phyloP scores from a whole-genome alignment of 92 coral and sea anemone genomes.

The Porites cylindrica region DNA sequence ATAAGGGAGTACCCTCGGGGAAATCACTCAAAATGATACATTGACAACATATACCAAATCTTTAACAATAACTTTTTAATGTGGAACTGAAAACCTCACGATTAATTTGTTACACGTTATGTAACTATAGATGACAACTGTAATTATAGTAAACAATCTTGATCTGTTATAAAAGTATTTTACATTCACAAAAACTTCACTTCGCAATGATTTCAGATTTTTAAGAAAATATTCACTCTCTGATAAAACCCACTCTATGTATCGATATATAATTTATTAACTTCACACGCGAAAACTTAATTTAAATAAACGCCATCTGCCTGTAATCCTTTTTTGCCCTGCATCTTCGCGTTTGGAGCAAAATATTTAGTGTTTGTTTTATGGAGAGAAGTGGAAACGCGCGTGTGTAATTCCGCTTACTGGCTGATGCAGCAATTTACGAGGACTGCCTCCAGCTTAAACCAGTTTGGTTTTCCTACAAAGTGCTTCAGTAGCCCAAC shows the following conservation, averaged over 20 bases:
- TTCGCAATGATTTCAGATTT: background rate
- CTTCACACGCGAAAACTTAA: constrained; percentile 27
- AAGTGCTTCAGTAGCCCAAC: too few relatives aligned
- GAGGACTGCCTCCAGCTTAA: background rate
- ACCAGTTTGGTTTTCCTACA: background rate
- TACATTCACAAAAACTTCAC: background rate
- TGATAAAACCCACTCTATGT: too few relatives aligned
- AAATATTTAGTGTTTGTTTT: background rate
- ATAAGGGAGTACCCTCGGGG: too few relatives aligned
- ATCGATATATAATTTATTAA: constrained; percentile 7
- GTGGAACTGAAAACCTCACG: too few relatives aligned
- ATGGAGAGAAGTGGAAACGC: background rate
- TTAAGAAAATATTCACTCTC: constrained; percentile 18
- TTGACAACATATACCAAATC: too few relatives aligned
- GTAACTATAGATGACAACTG: too few relatives aligned
- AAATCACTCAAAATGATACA: too few relatives aligned
- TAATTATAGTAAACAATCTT: too few relatives aligned
- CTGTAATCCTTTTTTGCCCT: background rate
- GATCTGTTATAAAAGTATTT: background rate
- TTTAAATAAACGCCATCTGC: constrained; percentile 11
- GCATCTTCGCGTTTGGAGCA: background rate
- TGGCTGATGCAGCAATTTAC: background rate
- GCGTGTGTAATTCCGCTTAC: background rate
- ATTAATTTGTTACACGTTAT: too few relatives aligned
- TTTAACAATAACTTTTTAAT: too few relatives aligned